Percentiles rank a stretch among this genome's conserved stretches.
Conservation (phyloP, 2,888 invertebrate species). For the Drosophila recens region DNA sequence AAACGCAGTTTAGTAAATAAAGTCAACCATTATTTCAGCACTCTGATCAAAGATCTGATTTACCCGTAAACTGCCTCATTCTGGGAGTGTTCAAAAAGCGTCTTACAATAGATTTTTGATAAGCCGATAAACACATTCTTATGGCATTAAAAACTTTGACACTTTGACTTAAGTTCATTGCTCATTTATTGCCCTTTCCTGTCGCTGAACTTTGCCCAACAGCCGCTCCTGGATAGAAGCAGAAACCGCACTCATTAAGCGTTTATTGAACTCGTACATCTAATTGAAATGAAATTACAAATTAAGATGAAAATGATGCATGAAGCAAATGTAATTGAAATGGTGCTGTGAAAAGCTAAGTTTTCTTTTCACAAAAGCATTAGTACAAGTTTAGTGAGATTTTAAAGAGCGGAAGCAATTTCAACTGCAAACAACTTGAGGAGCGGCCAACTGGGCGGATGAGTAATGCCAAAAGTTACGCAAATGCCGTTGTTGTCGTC, state of each 20-base stretch:
- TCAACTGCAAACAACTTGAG: slow-evolving; percentile 55
- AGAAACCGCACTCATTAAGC: background rate
- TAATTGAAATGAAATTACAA: slow-evolving; percentile 18
- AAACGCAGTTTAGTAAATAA: too few relatives aligned
- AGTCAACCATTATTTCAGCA: background rate
- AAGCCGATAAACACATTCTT: slow-evolving; percentile 1
- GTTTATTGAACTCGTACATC: slow-evolving; percentile 3
- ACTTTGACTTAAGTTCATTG: slow-evolving; percentile 9
- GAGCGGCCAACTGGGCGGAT: slow-evolving; percentile 59
- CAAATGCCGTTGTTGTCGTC: slow-evolving; percentile 46
- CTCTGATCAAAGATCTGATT: too few relatives aligned
- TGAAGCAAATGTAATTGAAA: slow-evolving; percentile 2
- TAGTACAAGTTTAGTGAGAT: slow-evolving; percentile 1
- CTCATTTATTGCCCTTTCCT: slow-evolving; percentile 6
- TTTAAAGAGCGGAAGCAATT: slow-evolving; percentile 64
- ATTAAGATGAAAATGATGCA: slow-evolving; percentile 13
- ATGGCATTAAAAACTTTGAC: slow-evolving; percentile 14
- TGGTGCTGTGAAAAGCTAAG: slow-evolving; percentile 5
- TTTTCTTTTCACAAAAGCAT: background rate
- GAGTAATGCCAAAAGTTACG: slow-evolving; percentile 72
- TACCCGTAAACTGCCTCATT: background rate
- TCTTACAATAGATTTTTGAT: background rate
- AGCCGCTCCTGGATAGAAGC: background rate
- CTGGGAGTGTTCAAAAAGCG: background rate
- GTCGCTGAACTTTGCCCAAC: slow-evolving; percentile 25